Base-by-base conservation (phyloP, 2,113 vertebrate species). In the Trochalopteron elliotii region DNA sequence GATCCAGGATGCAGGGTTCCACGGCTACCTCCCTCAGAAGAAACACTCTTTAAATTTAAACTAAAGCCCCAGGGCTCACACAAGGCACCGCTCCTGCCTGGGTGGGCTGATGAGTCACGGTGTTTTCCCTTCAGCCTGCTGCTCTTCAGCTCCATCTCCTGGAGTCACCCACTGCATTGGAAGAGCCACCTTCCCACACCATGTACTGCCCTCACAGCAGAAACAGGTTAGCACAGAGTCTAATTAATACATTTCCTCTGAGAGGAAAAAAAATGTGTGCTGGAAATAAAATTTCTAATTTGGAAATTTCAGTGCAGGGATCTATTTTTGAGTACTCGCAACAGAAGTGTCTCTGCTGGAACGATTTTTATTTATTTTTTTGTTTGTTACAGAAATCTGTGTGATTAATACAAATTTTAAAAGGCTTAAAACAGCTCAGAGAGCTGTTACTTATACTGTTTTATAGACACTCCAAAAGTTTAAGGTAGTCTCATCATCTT, bases 121-220 rank as follows among this genome's bases (percentile, higher is more conserved):
- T 61, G 83, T 25, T 68, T 72, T 30, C 60, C 60, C 52, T 77
- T 72, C 53, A 44, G 90, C 59, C 39, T 56, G 44, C 56, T 94
- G 91, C 77, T 91, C 89, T 89, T 63, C 77, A 91, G 84, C 87
- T 95, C 80, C 87, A 78, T 52, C 92, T 94, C 72, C 70, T 79
- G 90, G 74, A 91, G 37, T 21, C 67, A 76, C 37, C 19, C 44
- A 20, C 65, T 31, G 35, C 67, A 12, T 0, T 19, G 74, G 44
- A 33, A 44, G 19, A 70, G 21, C 4, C 87, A 50, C 56, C 39
- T 61, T 50, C 53, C 52, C 65, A 31, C 61, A 44, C 33, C 53
- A 11, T 1, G 5, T 5, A 11, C 39, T 30, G 35, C 47, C 69
- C 72, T 67, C 22, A 27, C 55, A 61, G 18, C 28, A 74, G 69